phyloP scores from a whole-genome alignment of 2,888 invertebrate species.

The Aspidiotus destructor region DNA sequence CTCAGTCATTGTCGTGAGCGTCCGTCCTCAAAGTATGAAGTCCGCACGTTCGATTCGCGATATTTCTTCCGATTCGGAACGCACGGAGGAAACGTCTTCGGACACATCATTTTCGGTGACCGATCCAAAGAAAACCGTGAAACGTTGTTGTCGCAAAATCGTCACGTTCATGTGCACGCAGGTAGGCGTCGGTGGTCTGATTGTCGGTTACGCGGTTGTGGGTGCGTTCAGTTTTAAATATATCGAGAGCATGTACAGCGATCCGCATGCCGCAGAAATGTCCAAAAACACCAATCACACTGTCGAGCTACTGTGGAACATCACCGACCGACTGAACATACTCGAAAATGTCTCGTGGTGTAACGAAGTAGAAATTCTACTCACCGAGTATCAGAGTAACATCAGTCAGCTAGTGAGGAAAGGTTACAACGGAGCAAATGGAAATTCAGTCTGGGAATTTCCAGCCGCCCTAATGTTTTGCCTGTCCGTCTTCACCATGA shows the following conservation, averaged over 20 bases:
- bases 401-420: slow-evolving; percentile 56
- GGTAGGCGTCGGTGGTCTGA: slow-evolving; percentile 77
- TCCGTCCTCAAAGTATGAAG: slow-evolving; percentile 2
- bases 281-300: slow-evolving; percentile 31
- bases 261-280: slow-evolving; percentile 40
- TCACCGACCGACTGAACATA: slow-evolving; percentile 54
- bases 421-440: slow-evolving; percentile 61
- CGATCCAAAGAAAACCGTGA: slow-evolving; percentile 64
- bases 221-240: slow-evolving; percentile 73
- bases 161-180: slow-evolving; percentile 88
- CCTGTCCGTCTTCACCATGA: slow-evolving; percentile 81
- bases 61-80: slow-evolving; percentile 5
- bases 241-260: slow-evolving; percentile 52
- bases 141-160: slow-evolving; percentile 74
- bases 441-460: slow-evolving; percentile 68
- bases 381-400: slow-evolving; percentile 57
- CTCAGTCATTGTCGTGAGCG: neutral
- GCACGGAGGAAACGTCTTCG: slow-evolving; percentile 47
- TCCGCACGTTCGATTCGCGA: slow-evolving; percentile 12
- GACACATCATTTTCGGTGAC: slow-evolving; percentile 49
- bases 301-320: slow-evolving; percentile 53
- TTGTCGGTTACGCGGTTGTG: slow-evolving; percentile 75
- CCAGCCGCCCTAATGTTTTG: slow-evolving; percentile 83
- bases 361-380: slow-evolving; percentile 50
- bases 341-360: slow-evolving; percentile 59